These are phyloP conservation scores for Silurus lanzhouensis DNA, from an alignment of 2,797 vertebrate species.

Conservation along the genomic window DNA sequence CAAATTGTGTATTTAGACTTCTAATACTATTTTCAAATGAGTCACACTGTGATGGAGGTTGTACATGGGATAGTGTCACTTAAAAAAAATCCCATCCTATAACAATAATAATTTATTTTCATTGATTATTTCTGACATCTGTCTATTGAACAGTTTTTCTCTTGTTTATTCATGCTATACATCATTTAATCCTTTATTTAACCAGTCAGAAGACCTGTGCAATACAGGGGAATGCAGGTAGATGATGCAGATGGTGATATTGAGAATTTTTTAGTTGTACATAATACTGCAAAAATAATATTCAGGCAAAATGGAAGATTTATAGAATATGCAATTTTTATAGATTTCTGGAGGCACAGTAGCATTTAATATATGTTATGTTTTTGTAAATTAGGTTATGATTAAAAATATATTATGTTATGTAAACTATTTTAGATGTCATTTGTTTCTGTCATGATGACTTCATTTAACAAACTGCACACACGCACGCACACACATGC, in stretches of 20 bases:
- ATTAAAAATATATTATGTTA: too few relatives aligned
- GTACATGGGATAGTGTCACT: neutral
- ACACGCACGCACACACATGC: too few relatives aligned
- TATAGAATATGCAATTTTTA: neutral
- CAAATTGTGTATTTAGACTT: neutral
- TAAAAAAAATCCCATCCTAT: too few relatives aligned
- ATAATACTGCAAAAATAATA: neutral
- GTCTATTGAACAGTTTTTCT: neutral
- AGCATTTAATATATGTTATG: neutral
- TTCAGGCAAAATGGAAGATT: neutral
- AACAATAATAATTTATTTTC: too few relatives aligned
- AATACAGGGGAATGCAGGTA: neutral
- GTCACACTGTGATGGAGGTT: neutral
- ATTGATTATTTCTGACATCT: neutral
- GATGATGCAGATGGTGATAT: neutral
- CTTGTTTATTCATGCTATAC: neutral
- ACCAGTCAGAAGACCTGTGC: neutral
- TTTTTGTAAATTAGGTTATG: neutral
- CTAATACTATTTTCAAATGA: neutral
- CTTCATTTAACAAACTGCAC: too few relatives aligned
- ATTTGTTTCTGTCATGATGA: too few relatives aligned
- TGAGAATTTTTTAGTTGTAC: neutral
- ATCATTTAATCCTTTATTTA: neutral
- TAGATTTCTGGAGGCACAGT: too few relatives aligned
- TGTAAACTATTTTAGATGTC: too few relatives aligned